Percentiles rank a stretch among this genome's conserved stretches.
Conservation (phyloP, 92 coral and sea anemone species). For the Pocillopora meandrina region DNA sequence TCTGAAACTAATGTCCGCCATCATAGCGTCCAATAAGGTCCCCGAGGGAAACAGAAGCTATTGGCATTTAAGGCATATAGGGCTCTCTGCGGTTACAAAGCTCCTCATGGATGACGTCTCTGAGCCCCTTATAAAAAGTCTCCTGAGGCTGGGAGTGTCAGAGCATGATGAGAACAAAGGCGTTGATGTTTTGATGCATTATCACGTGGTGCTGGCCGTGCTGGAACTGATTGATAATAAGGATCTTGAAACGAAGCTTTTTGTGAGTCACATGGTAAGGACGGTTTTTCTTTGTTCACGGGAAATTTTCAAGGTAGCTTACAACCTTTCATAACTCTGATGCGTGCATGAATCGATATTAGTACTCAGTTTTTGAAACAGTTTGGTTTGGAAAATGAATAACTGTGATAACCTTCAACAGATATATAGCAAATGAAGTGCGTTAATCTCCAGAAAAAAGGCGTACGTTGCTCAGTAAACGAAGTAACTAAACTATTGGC, state of each 20-base stretch:
- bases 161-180: slow-evolving; percentile 75
- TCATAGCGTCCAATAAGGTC: slow-evolving; percentile 71
- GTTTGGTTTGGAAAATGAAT: too few relatives aligned
- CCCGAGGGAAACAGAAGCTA: slow-evolving; percentile 72
- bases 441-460: too few relatives aligned
- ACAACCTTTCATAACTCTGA: too few relatives aligned
- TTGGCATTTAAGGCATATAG: slow-evolving; percentile 74
- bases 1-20: slow-evolving; percentile 70
- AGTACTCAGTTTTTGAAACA: too few relatives aligned
- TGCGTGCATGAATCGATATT: too few relatives aligned
- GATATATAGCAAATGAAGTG: too few relatives aligned
- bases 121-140: slow-evolving; percentile 64
- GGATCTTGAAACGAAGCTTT: slow-evolving; percentile 66
- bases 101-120: slow-evolving; percentile 60
- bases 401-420: too few relatives aligned
- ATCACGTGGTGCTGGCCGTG: slow-evolving; percentile 86
- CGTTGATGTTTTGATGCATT: slow-evolving; percentile 83
- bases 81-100: slow-evolving; percentile 79
- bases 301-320: too few relatives aligned
- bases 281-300: not conserved
- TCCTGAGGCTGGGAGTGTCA: slow-evolving; percentile 72
- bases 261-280: slow-evolving; percentile 73
- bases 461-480: too few relatives aligned
- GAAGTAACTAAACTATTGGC: too few relatives aligned
- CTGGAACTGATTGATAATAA: slow-evolving; percentile 67